Evolutionary conservation across 35 echinoderm and acorn worm species (phyloP).

Genomic region (Holothuria glaberrima): DNA sequence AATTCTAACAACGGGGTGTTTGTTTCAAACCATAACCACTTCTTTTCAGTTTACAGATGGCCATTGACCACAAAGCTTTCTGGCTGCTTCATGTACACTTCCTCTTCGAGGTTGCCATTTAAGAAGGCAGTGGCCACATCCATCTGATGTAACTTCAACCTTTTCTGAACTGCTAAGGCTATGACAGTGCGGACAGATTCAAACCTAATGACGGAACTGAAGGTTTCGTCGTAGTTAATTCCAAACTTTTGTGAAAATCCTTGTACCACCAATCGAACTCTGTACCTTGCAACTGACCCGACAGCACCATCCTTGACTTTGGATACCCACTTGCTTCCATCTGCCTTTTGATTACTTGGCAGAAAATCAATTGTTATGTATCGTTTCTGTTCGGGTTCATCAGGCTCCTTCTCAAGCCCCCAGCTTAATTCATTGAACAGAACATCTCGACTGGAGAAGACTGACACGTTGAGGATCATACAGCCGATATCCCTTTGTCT

Average conservation of each 20-base stretch:
- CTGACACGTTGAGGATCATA: not conserved
- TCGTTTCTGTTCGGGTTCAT: not conserved
- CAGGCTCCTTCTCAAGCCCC: not conserved
- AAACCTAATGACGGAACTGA: not conserved
- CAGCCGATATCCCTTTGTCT: not conserved
- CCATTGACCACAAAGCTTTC: too few relatives aligned
- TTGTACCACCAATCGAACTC: not conserved
- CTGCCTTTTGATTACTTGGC: not conserved
- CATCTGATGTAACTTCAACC: not conserved
- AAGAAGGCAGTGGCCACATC: not conserved
- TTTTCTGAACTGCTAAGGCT: not conserved
- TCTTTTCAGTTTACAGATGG: not conserved
- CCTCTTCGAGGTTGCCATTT: too few relatives aligned
- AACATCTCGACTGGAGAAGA: not conserved
- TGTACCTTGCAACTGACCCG: not conserved
- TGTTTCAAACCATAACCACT: not conserved
- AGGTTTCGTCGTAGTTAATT: conserved; percentile 2
- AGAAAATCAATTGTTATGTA: not conserved
- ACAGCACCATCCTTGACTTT: conserved; percentile 2
- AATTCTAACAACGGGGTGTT: not conserved
- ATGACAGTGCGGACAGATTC: not conserved
- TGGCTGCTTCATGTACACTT: too few relatives aligned
- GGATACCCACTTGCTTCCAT: not conserved
- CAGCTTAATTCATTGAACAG: not conserved
- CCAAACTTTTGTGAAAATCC: not conserved